Base-by-base conservation (phyloP, 2,888 invertebrate genomes). In the Diaperis boleti region DNA sequence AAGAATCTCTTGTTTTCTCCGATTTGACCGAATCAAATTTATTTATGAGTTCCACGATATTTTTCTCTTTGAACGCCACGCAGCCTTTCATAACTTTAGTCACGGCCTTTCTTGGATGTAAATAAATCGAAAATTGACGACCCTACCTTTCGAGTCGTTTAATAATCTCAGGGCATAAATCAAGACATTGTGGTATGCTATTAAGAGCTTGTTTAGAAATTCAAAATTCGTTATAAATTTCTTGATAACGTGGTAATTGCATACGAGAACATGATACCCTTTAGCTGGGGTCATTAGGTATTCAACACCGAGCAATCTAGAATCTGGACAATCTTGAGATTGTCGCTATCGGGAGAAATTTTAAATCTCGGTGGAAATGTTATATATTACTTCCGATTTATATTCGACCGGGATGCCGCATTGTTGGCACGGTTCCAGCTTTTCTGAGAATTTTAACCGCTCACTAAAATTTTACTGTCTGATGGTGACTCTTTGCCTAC, bases 401-500 rank as follows among this genome's bases (percentile, higher is more conserved):
- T n/a, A 26, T 26, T 26, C 26, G 26, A 26, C 26, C 8, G 6
- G 20, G 20, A 20, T 20, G 26, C 26, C 26, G n/a, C 6, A n/a
- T 26, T 1, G 6, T 22, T 52, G 52, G 52, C 52, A 4, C 3
- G 0, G 8, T 2, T 39, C 52, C 52, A 52, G 15, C 37, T 8
- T 22, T 31, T 54, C 22, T 7, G 20, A 26, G 29, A 39, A 52
- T 52, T 29, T 29, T 3, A 57, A 57, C 31, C 22, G 22, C 10
- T 41, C 18, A 20, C 15, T 50, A 41, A 55, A 13, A 45, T 45
- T 45, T 45, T 7, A 22, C 29, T 13, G 45, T 22, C 45, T 45
- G 26, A 18, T 45, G 29, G 35, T 49, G 18, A 29, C 45, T 26
- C 20, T 29, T 15, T 45, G 42, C 13, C 56, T 33, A 83, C 85